Percentiles rank a stretch among this genome's conserved stretches.
phyloP scores from a whole-genome alignment of 2,888 invertebrate genomes.

The Alloscopus bannaensis region DNA sequence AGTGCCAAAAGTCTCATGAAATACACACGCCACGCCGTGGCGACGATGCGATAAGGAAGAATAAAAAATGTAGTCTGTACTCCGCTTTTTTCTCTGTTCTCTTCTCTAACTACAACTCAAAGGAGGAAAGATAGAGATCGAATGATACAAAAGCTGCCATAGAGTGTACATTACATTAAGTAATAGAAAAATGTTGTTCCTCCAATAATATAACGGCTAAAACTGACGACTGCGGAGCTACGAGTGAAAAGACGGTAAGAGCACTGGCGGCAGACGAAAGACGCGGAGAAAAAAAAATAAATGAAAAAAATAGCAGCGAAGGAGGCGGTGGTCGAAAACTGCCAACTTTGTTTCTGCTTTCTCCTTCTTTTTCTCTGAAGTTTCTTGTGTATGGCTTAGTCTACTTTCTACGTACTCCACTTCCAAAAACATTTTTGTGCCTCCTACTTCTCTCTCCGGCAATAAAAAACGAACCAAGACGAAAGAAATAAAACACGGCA shows the following conservation, averaged over 20 bases:
- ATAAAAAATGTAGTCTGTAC: too few species aligned
- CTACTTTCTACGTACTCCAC: too few species aligned
- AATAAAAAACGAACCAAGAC: too few species aligned
- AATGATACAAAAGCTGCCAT: neutral
- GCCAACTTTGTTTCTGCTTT: constrained; percentile 42
- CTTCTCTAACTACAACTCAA: neutral
- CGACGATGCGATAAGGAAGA: neutral
- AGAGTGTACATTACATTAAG: constrained; percentile 15
- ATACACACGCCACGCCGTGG: constrained; percentile 18
- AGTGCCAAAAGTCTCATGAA: constrained; percentile 37
- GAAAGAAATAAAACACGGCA: too few species aligned
- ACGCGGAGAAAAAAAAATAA: too few species aligned
- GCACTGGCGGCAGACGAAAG: constrained; percentile 36
- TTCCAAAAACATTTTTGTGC: too few species aligned
- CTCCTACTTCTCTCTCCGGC: too few species aligned
- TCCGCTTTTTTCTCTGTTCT: neutral
- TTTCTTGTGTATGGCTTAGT: too few species aligned
- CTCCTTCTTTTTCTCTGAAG: too few species aligned
- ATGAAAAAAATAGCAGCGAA: constrained; percentile 29
- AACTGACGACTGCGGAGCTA: constrained; percentile 18
- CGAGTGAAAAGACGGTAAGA: constrained; percentile 12
- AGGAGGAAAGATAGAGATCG: neutral
- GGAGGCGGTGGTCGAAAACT: constrained; percentile 13
- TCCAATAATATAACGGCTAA: constrained; percentile 24
- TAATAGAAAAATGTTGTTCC: constrained; percentile 13